Evolutionary conservation across 2,797 vertebrate genomes (phyloP), one percentile per base, ranked within the genome.

Genomic region (Malacoctenus gilli): DNA sequence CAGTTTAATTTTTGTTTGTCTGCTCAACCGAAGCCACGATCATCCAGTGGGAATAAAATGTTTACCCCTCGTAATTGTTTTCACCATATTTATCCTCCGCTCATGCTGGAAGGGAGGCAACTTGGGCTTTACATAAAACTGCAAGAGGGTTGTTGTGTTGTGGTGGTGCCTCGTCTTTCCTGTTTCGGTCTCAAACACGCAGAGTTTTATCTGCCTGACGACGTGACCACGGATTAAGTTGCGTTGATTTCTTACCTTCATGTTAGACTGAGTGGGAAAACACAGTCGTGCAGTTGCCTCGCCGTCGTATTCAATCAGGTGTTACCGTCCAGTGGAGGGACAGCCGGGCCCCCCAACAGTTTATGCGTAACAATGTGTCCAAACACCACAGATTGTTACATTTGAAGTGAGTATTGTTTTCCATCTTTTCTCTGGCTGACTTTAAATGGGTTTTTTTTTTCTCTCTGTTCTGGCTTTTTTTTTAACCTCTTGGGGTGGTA

Each of bases 11-110:
- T 71, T 53, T 71, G 41, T 63, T 68, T 43, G 2, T 66, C 30
- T 8, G 23, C 13, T 62, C 18, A 30, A 31, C 41, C 46, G 12
- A 36, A 53, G 15, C 49, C 50, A 30, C 74, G 67, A 75, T 64
- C 55, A 8, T 74, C 71, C 61, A 41, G 31, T 4, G 69, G 70
- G 74, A 83, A 50, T 54, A 34, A 25, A 18, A 34, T 59, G 66
- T 75, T 69, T 79, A 75, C 61, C 60, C 34, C 10, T 43, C 38
- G 47, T 66, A 67, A 77, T 72, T 58, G 40, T 75, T 80, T 63
- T 57, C 8, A 35, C 22, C 25, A 15, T 49, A 58, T n/a, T n/a
- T n/a, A n/a, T n/a, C n/a, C n/a, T n/a, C n/a, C n/a, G 68, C 70
- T 59, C 44, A 36, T 22, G 31, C 48, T 19, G 32, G 61, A 48